Base-by-base conservation (phyloP, 2,888 invertebrate species). In the Troides aeacus region DNA sequence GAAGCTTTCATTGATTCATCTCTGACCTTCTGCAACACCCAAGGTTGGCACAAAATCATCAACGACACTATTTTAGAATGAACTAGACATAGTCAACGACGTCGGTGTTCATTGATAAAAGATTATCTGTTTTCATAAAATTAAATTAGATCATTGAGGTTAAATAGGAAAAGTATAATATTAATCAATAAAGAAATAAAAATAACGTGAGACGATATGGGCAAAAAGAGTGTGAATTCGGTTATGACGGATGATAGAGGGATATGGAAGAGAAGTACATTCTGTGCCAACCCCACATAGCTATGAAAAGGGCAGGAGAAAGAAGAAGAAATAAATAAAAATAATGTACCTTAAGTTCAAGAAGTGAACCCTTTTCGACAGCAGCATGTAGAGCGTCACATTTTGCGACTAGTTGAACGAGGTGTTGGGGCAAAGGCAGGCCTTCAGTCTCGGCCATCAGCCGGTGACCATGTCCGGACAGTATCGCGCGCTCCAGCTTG, bases 331-430 rank as follows among this genome's bases (percentile, higher is more conserved):
- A 46, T 0, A 15, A 12, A 46, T 46, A 46, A 15, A 46, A 46
- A 17, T 46, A 46, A 12, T 15, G 18, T 75, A 93, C 91, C 86
- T 95, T 94, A 18, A 95, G 90, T 78, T 96, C 95, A 50, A 94
- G 84, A 74, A 97, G 85, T n/a, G 96, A 94, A 4, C 96, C 97
- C 68, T 94, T 94, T 71, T 95, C 94, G 6, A 96, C 96, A 1
- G 97, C 96, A 62, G 95, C 95, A 80, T 97, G 97, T 1, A 97
- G 92, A 59, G 95, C 94, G 64, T 95, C 94, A 71, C 97, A 96
- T 86, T 95, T 96, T 3, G 95, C 95, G 89, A 97, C 94, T 74
- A 96, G 93, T 62, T 93, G 93, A 0, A 96, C 96, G 62, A 90
- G 77, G 72, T 87, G 84, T 63, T 78, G 80, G 0, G 90, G 78